A percentile compares a stretch with the other conserved stretches of the same genome.
phyloP scores from a whole-genome alignment of 1,140 invertebrate species.

The Oryctes rhinoceros region DNA sequence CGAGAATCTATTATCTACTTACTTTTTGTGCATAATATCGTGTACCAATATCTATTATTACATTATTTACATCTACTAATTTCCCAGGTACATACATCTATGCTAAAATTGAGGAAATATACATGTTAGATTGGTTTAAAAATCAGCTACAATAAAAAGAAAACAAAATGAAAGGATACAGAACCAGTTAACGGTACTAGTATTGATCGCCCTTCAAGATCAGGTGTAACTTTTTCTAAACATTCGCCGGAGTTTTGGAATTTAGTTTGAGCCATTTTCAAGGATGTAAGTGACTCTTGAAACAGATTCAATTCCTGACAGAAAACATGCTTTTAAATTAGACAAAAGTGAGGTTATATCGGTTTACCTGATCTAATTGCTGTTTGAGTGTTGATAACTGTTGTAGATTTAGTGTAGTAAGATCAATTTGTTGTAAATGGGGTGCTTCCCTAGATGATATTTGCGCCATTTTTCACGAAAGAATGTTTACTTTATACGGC shows the following conservation, averaged over 20 bases:
- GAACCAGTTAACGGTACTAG: constrained; percentile 92
- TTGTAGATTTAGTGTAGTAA: constrained; percentile 78
- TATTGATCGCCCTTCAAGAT: constrained; percentile 80
- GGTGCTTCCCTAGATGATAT: constrained; percentile 67
- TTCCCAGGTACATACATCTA: constrained; percentile 93
- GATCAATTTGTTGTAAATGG: constrained; percentile 77
- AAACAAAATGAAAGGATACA: constrained; percentile 64
- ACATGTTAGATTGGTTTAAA: background rate
- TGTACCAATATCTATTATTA: constrained; percentile 93
- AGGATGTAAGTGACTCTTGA: constrained; percentile 85
- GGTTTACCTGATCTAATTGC: constrained; percentile 82
- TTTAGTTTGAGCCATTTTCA: constrained; percentile 90
- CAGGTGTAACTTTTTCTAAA: constrained; percentile 80
- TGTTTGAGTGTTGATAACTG: constrained; percentile 84
- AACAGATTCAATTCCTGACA: constrained; percentile 85
- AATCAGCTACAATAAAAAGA: background rate
- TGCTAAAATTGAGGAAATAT: constrained; percentile 48
- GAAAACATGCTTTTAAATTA: constrained; percentile 42
- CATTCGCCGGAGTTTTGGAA: constrained; percentile 88
- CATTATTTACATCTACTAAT: constrained; percentile 81
- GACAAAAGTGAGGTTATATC: constrained; percentile 47
- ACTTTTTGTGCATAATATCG: constrained; percentile 92
- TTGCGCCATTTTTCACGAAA: constrained; percentile 65
- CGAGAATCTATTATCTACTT: background rate
- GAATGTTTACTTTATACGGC: constrained; percentile 7